Evolutionary conservation across 1,140 invertebrate genomes (phyloP).

Genomic region (Pantala flavescens): DNA sequence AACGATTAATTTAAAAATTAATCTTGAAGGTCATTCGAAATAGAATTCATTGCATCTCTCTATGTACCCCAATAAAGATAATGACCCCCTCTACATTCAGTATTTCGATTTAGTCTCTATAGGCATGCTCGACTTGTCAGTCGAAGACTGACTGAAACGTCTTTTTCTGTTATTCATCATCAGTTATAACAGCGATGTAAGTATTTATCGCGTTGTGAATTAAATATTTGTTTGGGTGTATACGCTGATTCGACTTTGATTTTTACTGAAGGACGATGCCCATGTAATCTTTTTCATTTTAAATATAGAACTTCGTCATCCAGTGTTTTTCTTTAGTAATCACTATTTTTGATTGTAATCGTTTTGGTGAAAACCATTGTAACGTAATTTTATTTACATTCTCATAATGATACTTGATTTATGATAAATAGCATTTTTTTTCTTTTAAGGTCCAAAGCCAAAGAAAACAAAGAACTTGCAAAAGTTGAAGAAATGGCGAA

Average conservation of each 20-base stretch:
- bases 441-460: slow-evolving; percentile 15
- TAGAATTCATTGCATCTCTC: not conserved
- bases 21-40: not conserved
- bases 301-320: not conserved
- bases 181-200: no score
- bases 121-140: no score
- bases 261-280: not conserved
- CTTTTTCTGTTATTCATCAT: no score
- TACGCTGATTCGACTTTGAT: not conserved
- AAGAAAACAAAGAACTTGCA: slow-evolving; percentile 32
- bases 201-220: no score
- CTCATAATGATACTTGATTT: not conserved
- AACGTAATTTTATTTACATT: not conserved
- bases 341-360: not conserved
- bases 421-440: not conserved
- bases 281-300: not conserved
- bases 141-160: no score
- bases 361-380: not conserved
- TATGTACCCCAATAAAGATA: not conserved
- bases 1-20: not conserved
- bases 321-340: not conserved
- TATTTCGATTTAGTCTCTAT: no score
- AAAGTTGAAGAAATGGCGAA: slow-evolving; percentile 46
- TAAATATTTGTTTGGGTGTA: no score
- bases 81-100: not conserved